Base-by-base conservation (phyloP, 2,113 vertebrate genomes). In the Chloropsis cyanopogon region DNA sequence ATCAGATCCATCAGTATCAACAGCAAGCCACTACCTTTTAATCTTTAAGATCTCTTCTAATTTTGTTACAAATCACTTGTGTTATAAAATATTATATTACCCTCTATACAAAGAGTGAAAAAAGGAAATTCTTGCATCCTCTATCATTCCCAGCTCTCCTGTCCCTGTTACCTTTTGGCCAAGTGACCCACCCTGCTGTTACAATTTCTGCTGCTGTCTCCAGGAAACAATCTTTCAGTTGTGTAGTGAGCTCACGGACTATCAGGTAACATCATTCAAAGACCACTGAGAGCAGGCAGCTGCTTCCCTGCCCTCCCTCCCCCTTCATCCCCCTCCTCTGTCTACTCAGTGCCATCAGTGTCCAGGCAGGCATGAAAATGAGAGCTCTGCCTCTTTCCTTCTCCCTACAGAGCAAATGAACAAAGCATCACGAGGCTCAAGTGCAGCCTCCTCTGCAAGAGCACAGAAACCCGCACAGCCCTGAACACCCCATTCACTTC, bases 211-310 rank as follows among this genome's bases (percentile, higher is more conserved):
- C 76, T 86, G 61, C 41, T 46, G 61, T 61, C 35, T 70, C 71
- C 35, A 69, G 20, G 47, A 60, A 39, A 46, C 0, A 0, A 84
- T 14, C 16, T 49, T 49, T 35, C 1, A 0, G 35, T 18, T 0
- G 2, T 39, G 23, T 10, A 71, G 35, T 14, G 53, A 82, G 53
- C 73, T 76, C 78, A 57, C 0, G 0, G 37, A 57, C 82, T 90
- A 57, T 46, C 57, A 86, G 44, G 26, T 63, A 83, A 22, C 60
- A 77, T 37, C 50, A 54, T 15, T 25, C 78, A 82, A 82, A 91
- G 69, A 65, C 28, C 82, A 83, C 53, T 60, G 73, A 85, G 73
- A 89, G 41, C 66, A 89, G 61, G 37, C 93, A 95, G 81, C 91
- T 93, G 86, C 70, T 82, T 61, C 33, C 28, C 12, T 2, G 1